phyloP scores from a whole-genome alignment of 2,888 invertebrate species.

The Germaria angustata region DNA sequence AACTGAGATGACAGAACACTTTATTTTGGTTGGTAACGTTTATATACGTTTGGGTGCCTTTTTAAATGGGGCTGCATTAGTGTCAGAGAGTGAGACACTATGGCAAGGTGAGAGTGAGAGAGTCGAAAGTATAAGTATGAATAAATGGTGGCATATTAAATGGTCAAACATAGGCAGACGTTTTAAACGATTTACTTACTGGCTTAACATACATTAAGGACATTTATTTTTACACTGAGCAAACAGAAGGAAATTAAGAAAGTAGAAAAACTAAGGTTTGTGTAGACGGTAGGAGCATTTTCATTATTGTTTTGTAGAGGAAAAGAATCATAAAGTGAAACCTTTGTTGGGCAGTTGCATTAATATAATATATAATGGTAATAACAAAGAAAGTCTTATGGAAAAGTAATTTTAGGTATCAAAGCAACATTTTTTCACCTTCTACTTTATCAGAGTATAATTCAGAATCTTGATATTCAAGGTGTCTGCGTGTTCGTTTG shows the following conservation, averaged over 20 bases:
- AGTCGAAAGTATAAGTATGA: slow-evolving; percentile 7
- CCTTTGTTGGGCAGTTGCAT: no score
- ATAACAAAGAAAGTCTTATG: no score
- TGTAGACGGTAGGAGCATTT: no score
- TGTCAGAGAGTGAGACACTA: not conserved
- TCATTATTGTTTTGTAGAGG: no score
- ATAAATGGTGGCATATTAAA: slow-evolving; percentile 40
- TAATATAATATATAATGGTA: no score
- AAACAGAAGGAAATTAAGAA: not conserved
- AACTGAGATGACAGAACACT: slow-evolving; percentile 59
- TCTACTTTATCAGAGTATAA: no score
- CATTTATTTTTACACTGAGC: slow-evolving; percentile 26
- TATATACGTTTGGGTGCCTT: not conserved
- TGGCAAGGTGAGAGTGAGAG: not conserved
- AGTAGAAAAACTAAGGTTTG: not conserved
- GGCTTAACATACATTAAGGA: slow-evolving; percentile 19
- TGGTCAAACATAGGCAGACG: slow-evolving; percentile 47
- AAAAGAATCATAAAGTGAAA: no score
- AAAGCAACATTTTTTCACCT: no score
- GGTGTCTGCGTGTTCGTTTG: no score
- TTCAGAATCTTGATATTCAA: no score
- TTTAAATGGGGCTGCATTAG: slow-evolving; percentile 1
- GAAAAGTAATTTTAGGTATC: no score
- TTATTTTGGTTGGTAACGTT: slow-evolving; percentile 51
- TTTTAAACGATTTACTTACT: slow-evolving; percentile 49